A percentile compares a stretch with the other conserved stretches of the same genome.
Conservation (phyloP, 37 sponge, comb jelly and placozoan species). For the Sycon ciliatum region DNA sequence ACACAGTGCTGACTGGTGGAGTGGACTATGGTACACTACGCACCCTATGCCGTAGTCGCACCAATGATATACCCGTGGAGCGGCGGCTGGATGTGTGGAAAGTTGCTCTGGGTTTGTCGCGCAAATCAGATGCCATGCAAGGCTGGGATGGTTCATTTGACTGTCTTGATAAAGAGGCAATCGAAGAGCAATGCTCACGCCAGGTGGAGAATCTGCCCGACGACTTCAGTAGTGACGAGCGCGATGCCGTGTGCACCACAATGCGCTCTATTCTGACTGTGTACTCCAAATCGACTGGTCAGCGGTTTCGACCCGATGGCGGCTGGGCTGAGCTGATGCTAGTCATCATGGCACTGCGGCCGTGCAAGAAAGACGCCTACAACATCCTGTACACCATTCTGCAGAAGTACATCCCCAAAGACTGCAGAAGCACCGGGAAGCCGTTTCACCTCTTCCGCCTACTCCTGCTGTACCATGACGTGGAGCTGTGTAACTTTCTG, state of each 20-base stretch:
- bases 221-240: no score
- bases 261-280: no score
- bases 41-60: no score
- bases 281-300: conserved; percentile 75
- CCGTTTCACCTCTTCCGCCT: conserved; percentile 84
- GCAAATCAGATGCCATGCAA: conserved; percentile 53
- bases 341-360: conserved; percentile 39
- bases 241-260: no score
- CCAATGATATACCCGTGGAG: no score
- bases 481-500: conserved; percentile 74
- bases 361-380: conserved; percentile 63
- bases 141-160: conserved; percentile 64
- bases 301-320: conserved; percentile 50
- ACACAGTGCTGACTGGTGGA: no score
- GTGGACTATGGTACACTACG: no score
- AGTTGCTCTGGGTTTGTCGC: conserved; percentile 42
- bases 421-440: conserved; percentile 58
- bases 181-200: conserved; percentile 40
- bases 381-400: conserved; percentile 75
- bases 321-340: conserved; percentile 74
- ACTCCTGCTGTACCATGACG: conserved; percentile 91
- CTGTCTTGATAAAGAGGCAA: conserved; percentile 42
- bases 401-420: conserved; percentile 71
- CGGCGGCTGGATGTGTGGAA: no score
- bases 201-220: no score